Conservation (phyloP, 2,113 vertebrate genomes). For the Pachyramphus minor region DNA sequence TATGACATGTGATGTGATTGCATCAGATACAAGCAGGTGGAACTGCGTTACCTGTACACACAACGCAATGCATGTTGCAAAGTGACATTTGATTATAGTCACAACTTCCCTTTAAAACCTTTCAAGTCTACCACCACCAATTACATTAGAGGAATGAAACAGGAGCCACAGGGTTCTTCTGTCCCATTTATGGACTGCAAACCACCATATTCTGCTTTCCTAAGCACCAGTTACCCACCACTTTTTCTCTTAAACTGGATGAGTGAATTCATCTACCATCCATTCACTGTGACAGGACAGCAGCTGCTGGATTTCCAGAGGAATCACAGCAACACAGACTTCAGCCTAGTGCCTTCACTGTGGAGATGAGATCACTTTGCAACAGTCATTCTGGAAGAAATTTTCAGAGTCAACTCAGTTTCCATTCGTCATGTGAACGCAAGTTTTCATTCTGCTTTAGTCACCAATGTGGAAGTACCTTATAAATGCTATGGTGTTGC, state of each 20-base stretch:
- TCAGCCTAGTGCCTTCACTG: neutral
- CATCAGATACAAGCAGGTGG: constrained; percentile 1
- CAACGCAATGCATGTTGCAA: neutral
- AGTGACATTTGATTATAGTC: neutral
- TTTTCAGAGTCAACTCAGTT: neutral
- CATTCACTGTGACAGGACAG: neutral
- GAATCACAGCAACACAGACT: neutral
- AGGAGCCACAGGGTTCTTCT: neutral
- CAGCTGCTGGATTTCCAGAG: neutral
- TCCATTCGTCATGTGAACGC: neutral
- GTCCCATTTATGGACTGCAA: neutral
- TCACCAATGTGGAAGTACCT: neutral
- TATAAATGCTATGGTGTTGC: neutral
- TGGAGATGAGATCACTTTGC: neutral
- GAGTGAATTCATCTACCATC: neutral
- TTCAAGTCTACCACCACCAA: neutral
- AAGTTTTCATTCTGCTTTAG: neutral
- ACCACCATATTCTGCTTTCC: neutral
- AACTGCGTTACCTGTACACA: constrained; percentile 18
- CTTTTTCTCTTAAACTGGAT: neutral
- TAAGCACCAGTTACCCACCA: neutral
- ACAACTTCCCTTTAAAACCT: neutral
- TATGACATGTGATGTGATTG: constrained; percentile 29
- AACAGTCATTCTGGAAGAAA: neutral
- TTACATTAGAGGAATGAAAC: neutral